A percentile compares a stretch with the other conserved stretches of the same genome.
phyloP scores from a whole-genome alignment of 2,888 invertebrate genomes.

The Dynastes tityus region DNA sequence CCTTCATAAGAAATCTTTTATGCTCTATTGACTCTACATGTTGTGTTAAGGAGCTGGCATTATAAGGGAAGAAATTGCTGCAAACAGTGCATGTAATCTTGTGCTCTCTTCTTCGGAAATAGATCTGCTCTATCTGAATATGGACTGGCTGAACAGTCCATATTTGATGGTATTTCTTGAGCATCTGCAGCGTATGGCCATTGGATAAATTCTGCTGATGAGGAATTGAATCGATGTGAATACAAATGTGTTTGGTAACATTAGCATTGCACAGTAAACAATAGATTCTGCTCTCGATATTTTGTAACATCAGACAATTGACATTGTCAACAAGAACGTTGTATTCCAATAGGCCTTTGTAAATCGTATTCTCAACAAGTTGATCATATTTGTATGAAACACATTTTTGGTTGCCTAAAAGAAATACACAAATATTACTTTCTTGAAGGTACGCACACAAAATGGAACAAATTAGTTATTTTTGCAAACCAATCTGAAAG shows the following conservation, averaged over 20 bases:
- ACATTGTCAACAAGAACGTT: background rate
- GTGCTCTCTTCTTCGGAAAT: slow-evolving; percentile 18
- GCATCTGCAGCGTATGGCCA: background rate
- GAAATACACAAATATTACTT: too few relatives aligned
- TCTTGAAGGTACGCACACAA: too few relatives aligned
- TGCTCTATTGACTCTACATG: slow-evolving; percentile 29
- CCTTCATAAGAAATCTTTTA: slow-evolving; percentile 24
- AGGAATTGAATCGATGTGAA: slow-evolving; percentile 1
- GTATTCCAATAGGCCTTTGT: slow-evolving; percentile 22
- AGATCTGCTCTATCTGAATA: slow-evolving; percentile 31
- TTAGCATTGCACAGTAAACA: slow-evolving; percentile 26
- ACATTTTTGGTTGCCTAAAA: background rate
- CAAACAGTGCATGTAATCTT: slow-evolving; percentile 36
- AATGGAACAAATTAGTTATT: too few relatives aligned
- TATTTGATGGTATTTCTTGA: slow-evolving; percentile 30
- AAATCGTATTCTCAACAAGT: slow-evolving; percentile 13
- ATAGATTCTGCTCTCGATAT: slow-evolving; percentile 20
- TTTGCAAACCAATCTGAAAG: too few relatives aligned
- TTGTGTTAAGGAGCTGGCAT: background rate
- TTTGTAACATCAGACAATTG: slow-evolving; percentile 10
- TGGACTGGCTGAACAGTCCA: slow-evolving; percentile 13
- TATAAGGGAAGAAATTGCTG: slow-evolving; percentile 8
- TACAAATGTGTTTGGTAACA: slow-evolving; percentile 4
- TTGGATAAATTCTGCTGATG: background rate
- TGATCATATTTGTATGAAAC: background rate